Conservation (phyloP, 2,888 invertebrate genomes). For the Parapristionchus giblindavisi region DNA sequence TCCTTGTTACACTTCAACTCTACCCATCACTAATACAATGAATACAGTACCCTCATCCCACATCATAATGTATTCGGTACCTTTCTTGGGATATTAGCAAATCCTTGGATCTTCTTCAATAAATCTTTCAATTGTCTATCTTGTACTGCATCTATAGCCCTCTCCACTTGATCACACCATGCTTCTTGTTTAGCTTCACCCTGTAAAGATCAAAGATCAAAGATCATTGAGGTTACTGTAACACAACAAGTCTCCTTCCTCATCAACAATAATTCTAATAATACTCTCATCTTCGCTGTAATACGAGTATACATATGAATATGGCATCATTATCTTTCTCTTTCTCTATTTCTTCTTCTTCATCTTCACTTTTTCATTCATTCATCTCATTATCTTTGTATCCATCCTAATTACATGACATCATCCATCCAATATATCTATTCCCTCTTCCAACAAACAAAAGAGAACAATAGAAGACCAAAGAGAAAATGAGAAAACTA, state of each 20-base stretch:
- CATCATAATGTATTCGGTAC: conserved; percentile 9
- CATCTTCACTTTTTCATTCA: not conserved
- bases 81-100: conserved; percentile 64
- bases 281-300: not conserved
- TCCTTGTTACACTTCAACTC: too few species aligned
- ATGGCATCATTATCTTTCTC: not conserved
- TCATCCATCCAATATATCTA: not conserved
- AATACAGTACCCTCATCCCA: too few species aligned
- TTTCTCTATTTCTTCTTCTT: not conserved
- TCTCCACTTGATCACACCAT: conserved; percentile 71
- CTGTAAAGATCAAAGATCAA: conserved; percentile 42
- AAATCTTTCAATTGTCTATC: conserved; percentile 57
- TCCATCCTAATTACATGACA: conserved; percentile 17
- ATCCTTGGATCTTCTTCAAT: conserved; percentile 53
- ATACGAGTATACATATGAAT: not conserved
- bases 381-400: not conserved
- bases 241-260: not conserved
- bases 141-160: conserved; percentile 61
- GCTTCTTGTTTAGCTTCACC: conserved; percentile 73
- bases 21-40: not conserved
- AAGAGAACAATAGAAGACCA: not conserved
- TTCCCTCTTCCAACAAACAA: not conserved
- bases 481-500: not conserved
- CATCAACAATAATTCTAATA: not conserved
- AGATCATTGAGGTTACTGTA: conserved; percentile 5